phyloP scores from a whole-genome alignment of 2,888 invertebrate species.

The Plagiodera versicolora region DNA sequence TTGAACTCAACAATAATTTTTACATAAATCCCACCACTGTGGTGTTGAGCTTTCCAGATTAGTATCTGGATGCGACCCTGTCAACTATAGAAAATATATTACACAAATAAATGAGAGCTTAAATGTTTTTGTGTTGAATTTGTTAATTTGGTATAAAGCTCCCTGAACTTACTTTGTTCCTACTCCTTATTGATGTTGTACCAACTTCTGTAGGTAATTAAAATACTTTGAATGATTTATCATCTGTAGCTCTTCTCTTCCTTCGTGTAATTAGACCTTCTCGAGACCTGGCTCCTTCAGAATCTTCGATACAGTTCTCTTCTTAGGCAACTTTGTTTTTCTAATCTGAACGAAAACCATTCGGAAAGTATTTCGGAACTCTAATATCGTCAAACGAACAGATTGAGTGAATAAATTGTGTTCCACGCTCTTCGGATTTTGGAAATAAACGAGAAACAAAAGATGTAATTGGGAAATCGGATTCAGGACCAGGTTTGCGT shows the following conservation, averaged over 20 bases:
- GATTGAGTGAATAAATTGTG: no score
- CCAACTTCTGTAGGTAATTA: background rate
- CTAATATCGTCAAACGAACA: background rate
- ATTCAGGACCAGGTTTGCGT: no score
- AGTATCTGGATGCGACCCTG: background rate
- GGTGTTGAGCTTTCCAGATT: background rate
- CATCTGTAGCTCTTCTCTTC: background rate
- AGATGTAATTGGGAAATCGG: no score
- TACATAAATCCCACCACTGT: no score
- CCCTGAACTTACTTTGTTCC: background rate
- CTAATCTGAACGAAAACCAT: background rate
- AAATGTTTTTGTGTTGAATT: constrained; percentile 6
- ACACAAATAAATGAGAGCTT: constrained; percentile 14
- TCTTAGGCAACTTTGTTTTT: background rate
- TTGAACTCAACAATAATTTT: no score
- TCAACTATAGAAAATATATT: constrained; percentile 5
- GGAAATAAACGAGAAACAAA: no score
- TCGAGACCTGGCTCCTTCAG: constrained; percentile 8
- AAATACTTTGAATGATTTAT: constrained; percentile 8
- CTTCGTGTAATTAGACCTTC: constrained; percentile 5
- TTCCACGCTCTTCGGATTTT: no score
- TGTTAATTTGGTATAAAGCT: constrained; percentile 5
- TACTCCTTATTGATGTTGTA: constrained; percentile 10
- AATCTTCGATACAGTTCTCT: background rate
- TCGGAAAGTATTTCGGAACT: background rate